phyloP scores from a whole-genome alignment of 2,113 vertebrate species.

The Perca schrenkii region DNA sequence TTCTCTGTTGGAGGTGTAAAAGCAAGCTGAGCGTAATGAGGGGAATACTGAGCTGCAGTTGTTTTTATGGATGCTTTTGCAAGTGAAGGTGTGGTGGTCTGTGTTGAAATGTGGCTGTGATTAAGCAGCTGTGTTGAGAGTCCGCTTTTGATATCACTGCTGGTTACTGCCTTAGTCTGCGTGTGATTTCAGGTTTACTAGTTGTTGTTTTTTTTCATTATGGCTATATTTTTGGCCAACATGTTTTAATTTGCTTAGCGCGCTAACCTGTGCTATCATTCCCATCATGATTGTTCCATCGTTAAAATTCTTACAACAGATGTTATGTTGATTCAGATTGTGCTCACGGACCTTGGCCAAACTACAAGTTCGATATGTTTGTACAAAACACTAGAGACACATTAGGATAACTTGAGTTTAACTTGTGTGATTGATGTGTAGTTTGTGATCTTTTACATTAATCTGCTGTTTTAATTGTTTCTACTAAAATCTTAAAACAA shows the following conservation, averaged over 20 bases:
- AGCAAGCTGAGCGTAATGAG: conserved; percentile 34
- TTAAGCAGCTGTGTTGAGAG: conserved; percentile 46
- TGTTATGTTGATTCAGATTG: neutral
- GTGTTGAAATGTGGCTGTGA: conserved; percentile 53
- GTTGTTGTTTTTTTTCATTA: conserved; percentile 16
- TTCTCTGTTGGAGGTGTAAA: conserved; percentile 19
- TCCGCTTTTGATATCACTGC: conserved; percentile 38
- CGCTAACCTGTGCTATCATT: neutral
- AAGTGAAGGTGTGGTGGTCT: conserved; percentile 52
- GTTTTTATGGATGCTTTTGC: conserved; percentile 9
- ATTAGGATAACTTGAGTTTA: neutral
- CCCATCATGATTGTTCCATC: neutral
- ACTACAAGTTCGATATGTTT: neutral
- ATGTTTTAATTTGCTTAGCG: conserved; percentile 27
- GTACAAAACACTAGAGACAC: neutral
- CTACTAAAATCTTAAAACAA: conserved; percentile 20
- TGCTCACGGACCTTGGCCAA: neutral
- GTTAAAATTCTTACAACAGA: conserved; percentile 36
- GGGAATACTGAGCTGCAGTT: conserved; percentile 15
- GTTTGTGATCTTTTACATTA: neutral
- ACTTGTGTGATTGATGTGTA: neutral
- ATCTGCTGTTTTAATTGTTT: conserved; percentile 16
- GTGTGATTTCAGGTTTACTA: conserved; percentile 55
- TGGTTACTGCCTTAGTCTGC: conserved; percentile 18
- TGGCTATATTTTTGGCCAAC: neutral